These are phyloP conservation scores for Symphodus melops DNA, from an alignment of 2,113 vertebrate species.

Conservation along the genomic window DNA sequence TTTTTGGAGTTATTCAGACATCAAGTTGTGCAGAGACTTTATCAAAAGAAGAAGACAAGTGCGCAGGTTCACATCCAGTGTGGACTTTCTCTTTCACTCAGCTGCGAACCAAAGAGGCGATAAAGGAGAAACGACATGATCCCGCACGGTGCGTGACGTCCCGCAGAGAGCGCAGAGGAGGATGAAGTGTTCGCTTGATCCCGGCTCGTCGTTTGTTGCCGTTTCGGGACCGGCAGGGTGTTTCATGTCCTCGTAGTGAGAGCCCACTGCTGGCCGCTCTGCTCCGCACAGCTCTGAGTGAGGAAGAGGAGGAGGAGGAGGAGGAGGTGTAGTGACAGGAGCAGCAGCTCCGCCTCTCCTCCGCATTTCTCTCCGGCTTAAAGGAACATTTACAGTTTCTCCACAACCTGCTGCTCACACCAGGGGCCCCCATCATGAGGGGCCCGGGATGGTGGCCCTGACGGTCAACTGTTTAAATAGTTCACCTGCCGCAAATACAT, in stretches of 20 bases:
- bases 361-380: constrained; percentile 60
- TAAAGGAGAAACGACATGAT: constrained; percentile 54
- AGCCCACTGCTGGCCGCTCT: constrained; percentile 37
- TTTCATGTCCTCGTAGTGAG: constrained; percentile 69
- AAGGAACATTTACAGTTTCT: constrained; percentile 78
- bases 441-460: background rate
- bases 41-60: constrained; percentile 52
- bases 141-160: constrained; percentile 56
- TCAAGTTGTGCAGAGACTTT: constrained; percentile 23
- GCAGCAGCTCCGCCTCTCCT: constrained; percentile 71
- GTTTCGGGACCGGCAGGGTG: constrained; percentile 60
- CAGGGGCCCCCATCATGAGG: background rate
- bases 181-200: constrained; percentile 20
- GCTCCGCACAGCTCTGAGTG: constrained; percentile 51
- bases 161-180: constrained; percentile 29
- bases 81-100: constrained; percentile 75
- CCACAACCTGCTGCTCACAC: background rate
- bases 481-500: no score
- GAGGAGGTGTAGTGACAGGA: constrained; percentile 58
- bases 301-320: background rate
- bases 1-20: constrained; percentile 25
- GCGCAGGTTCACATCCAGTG: constrained; percentile 61
- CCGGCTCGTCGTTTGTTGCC: constrained; percentile 48
- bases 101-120: constrained; percentile 63
- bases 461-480: no score